Percentiles rank a stretch among this genome's conserved stretches.
Conservation (phyloP, 2,113 vertebrate genomes). For the Pluvianellus socialis region DNA sequence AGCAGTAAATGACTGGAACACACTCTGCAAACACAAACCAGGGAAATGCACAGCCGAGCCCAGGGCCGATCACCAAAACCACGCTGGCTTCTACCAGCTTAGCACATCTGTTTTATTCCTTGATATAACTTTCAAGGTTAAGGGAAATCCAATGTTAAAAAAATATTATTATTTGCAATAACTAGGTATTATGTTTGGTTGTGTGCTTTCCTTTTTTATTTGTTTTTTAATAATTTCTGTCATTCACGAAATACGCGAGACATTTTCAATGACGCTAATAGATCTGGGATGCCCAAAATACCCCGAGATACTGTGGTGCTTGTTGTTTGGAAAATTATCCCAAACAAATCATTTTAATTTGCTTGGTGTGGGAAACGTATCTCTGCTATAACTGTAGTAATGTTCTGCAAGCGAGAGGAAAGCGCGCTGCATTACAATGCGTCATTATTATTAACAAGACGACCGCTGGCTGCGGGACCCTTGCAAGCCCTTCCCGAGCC, state of each 20-base stretch:
- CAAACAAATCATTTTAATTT: too few relatives aligned
- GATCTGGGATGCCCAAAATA: background rate
- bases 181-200: background rate
- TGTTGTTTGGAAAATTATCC: background rate
- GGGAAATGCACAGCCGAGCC: background rate
- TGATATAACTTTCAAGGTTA: background rate
- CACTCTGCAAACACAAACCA: background rate
- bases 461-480: background rate
- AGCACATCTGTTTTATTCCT: background rate
- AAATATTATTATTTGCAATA: background rate
- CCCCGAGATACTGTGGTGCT: background rate
- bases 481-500: background rate
- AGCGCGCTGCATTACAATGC: background rate
- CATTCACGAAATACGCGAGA: background rate
- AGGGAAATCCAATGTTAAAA: background rate
- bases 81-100: background rate
- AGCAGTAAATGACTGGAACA: background rate
- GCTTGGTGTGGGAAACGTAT: background rate
- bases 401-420: background rate
- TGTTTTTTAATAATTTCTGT: background rate
- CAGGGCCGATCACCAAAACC: background rate
- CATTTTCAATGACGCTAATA: background rate
- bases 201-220: background rate
- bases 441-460: background rate
- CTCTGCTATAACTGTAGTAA: background rate